Percentiles rank a stretch among this genome's conserved stretches.
These are phyloP conservation scores for Poeciliopsis turneri DNA, from an alignment of 2,797 vertebrate genomes.

Conservation along the genomic window DNA sequence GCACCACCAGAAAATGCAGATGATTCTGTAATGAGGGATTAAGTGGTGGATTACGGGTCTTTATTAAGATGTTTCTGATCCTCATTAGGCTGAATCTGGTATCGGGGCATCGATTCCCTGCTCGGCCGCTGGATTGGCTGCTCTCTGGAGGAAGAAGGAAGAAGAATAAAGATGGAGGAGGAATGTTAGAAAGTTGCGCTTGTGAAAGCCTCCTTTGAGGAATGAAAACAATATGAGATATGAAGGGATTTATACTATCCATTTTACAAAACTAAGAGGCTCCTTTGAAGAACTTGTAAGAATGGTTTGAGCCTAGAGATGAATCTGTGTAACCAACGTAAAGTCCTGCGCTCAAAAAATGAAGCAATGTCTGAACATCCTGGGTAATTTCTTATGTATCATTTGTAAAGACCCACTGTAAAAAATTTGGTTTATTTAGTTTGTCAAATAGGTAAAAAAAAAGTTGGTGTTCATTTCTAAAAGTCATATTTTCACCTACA, in stretches of 20 bases:
- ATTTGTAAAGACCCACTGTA: too few relatives aligned
- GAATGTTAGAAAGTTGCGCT: constrained; percentile 43
- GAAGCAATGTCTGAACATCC: neutral
- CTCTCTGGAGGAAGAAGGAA: constrained; percentile 67
- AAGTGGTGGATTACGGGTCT: constrained; percentile 82
- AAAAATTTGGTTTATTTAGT: too few relatives aligned
- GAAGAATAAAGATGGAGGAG: constrained; percentile 30
- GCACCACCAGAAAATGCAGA: constrained; percentile 76
- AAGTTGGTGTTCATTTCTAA: too few relatives aligned
- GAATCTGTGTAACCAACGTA: neutral
- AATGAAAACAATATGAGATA: constrained; percentile 19
- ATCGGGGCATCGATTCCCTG: constrained; percentile 78
- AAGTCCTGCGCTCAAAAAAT: neutral
- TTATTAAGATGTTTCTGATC: constrained; percentile 87
- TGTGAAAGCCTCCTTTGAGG: constrained; percentile 35
- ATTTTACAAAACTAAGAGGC: neutral
- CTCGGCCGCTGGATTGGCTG: constrained; percentile 57
- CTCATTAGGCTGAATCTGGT: constrained; percentile 81
- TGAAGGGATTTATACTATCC: neutral
- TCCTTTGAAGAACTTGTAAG: neutral
- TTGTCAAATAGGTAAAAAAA: too few relatives aligned
- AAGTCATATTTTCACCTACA: too few relatives aligned
- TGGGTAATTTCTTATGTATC: neutral
- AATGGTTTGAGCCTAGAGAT: neutral
- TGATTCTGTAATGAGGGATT: constrained; percentile 85